Conservation (phyloP, 2,113 vertebrate genomes). For the Panthera uncia region DNA sequence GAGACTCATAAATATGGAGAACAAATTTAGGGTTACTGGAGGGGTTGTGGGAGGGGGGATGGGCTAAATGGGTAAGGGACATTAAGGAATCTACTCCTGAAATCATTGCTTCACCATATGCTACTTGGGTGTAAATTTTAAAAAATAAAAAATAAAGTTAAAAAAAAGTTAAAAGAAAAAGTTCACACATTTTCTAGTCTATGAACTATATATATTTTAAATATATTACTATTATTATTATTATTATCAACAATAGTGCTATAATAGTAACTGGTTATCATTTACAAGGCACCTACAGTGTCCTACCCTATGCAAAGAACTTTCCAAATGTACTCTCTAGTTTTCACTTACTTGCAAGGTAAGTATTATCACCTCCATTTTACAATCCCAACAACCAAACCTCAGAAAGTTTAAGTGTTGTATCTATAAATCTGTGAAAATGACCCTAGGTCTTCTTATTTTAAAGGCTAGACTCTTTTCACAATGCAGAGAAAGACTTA, state of each 20-base stretch:
- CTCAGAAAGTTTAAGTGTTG: neutral
- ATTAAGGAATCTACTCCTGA: no score
- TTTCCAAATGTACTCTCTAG: neutral
- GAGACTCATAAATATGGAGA: no score
- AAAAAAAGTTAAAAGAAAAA: conserved; percentile 34
- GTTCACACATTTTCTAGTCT: neutral
- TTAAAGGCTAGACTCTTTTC: neutral
- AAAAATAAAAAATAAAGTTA: no score
- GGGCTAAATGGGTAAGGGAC: no score
- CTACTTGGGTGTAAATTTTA: no score
- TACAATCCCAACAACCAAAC: neutral
- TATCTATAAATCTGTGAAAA: neutral
- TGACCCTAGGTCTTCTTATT: neutral
- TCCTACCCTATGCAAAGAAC: neutral
- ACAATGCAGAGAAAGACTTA: neutral
- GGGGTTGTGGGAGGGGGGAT: no score
- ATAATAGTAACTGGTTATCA: neutral
- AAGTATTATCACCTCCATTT: neutral
- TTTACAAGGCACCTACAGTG: neutral
- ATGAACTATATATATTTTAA: neutral
- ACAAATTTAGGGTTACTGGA: no score
- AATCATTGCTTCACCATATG: no score
- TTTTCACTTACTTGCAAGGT: neutral
- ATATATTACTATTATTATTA: neutral
- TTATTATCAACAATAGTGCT: neutral